Conservation (phyloP, 2,113 vertebrate species). For the Columbina picui region DNA sequence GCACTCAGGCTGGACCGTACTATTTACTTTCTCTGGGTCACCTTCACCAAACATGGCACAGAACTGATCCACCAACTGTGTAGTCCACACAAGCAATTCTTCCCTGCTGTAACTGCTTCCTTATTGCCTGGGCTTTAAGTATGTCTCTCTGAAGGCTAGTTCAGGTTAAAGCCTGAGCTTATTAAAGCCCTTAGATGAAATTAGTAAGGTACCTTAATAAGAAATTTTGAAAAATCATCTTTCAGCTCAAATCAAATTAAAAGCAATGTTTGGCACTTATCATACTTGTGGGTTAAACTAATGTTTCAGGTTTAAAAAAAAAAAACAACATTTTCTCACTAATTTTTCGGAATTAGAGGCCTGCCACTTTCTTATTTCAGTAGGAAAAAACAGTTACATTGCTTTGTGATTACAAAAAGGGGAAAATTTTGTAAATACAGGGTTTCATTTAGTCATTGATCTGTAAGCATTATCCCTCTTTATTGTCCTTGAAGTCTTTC, state of each 20-base stretch:
- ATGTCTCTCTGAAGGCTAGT: neutral
- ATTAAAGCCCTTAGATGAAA: neutral
- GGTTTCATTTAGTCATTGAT: neutral
- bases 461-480: neutral
- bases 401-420: neutral
- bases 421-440: neutral
- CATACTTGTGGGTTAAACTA: neutral
- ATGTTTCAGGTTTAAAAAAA: neutral
- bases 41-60: neutral
- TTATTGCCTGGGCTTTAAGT: neutral
- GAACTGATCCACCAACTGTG: neutral
- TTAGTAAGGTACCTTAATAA: neutral
- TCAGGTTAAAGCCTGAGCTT: neutral
- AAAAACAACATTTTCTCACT: neutral
- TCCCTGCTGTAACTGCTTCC: neutral
- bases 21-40: neutral
- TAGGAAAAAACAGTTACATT: neutral
- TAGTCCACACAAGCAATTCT: neutral
- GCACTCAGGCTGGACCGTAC: neutral
- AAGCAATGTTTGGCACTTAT: neutral
- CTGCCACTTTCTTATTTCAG: neutral
- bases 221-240: neutral
- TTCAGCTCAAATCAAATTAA: neutral
- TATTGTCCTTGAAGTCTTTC: slow-evolving; percentile 18
- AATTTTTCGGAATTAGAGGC: neutral